phyloP scores from a whole-genome alignment of 2,888 invertebrate genomes.

The Coenonympha glycerion region DNA sequence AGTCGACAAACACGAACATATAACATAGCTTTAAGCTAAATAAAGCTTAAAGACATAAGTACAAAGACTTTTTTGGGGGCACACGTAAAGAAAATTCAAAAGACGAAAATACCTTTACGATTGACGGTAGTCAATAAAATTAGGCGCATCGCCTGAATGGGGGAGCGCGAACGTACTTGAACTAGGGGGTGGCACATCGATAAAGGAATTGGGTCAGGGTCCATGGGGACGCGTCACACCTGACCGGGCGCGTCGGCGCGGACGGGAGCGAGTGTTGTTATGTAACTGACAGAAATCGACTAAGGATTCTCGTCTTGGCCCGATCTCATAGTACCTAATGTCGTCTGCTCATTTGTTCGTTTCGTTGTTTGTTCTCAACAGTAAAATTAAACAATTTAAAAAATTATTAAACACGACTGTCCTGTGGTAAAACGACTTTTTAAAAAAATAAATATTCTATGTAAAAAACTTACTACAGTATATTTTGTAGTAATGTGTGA shows the following conservation, averaged over 20 bases:
- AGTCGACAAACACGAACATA: no score
- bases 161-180: conserved; percentile 58
- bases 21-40: no score
- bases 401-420: no score
- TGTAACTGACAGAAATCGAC: background rate
- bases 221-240: conserved; percentile 20
- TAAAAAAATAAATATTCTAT: no score
- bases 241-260: conserved; percentile 3
- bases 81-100: background rate
- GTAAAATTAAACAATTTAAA: no score
- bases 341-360: no score
- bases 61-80: no score
- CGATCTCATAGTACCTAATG: background rate
- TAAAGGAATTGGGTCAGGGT: conserved; percentile 63
- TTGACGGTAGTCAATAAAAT: conserved; percentile 2
- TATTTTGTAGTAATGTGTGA: no score
- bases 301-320: background rate
- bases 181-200: conserved; percentile 51
- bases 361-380: no score
- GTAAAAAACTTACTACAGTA: no score
- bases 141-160: conserved; percentile 20
- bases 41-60: no score
- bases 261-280: conserved; percentile 3
- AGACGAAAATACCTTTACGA: background rate
- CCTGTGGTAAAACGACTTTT: no score